Conservation (phyloP, 1,140 invertebrate species). For the Ostrea edulis region DNA sequence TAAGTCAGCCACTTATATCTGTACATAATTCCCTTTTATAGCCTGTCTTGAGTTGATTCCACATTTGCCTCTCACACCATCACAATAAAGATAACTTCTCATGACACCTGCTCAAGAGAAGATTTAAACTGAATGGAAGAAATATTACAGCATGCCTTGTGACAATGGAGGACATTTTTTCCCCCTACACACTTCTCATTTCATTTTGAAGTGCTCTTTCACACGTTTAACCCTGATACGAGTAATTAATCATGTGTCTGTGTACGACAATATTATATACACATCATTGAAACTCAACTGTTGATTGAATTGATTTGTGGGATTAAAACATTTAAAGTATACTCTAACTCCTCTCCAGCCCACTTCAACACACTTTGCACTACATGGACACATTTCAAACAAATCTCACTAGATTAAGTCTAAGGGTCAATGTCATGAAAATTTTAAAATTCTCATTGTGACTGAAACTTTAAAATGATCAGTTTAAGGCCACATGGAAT, state of each 20-base stretch:
- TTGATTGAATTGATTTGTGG: not conserved
- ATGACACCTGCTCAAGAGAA: conserved; percentile 17
- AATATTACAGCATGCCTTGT: not conserved
- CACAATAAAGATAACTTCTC: not conserved
- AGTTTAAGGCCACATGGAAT: too few species aligned
- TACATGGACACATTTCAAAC: too few species aligned
- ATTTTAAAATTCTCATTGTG: too few species aligned
- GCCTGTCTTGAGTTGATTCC: not conserved
- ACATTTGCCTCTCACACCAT: not conserved
- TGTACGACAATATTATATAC: not conserved
- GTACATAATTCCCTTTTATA: conserved; percentile 26
- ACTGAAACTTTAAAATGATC: too few species aligned
- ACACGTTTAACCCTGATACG: not conserved
- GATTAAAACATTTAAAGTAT: not conserved
- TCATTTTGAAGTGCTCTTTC: conserved; percentile 1
- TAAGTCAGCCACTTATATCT: conserved; percentile 19
- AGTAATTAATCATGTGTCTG: not conserved
- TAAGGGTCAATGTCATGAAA: too few species aligned
- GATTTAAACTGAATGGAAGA: conserved; percentile 3
- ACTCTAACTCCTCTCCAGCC: not conserved
- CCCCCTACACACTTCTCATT: conserved; percentile 1
- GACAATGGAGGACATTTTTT: not conserved
- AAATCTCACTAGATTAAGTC: too few species aligned
- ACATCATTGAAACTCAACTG: not conserved
- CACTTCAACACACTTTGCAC: not conserved